Conservation (phyloP, 2,113 vertebrate species). For the Platichthys stellatus region DNA sequence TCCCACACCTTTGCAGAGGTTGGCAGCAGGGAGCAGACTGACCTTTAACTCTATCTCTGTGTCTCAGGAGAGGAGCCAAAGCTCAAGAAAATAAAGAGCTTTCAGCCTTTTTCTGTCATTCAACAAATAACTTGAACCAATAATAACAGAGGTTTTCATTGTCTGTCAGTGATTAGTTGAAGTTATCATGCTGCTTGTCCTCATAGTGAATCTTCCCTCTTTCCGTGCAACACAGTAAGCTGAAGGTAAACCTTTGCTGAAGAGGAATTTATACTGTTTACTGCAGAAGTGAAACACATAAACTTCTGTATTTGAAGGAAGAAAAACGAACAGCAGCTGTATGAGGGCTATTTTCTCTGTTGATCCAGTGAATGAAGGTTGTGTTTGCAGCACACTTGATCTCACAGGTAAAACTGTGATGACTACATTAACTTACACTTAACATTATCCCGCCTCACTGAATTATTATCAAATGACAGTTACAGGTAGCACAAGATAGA, state of each 20-base stretch:
- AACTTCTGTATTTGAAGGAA: constrained; percentile 36
- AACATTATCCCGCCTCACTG: constrained; percentile 46
- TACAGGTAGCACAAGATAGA: constrained; percentile 6
- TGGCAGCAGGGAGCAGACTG: constrained; percentile 50
- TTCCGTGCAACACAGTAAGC: background rate
- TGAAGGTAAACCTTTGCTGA: constrained; percentile 41
- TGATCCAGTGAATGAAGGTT: constrained; percentile 46
- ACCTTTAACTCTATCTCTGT: constrained; percentile 71
- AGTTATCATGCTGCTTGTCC: background rate
- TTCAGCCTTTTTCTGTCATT: constrained; percentile 17
- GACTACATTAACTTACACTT: no score
- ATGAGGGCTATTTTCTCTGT: constrained; percentile 24
- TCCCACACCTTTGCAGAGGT: constrained; percentile 69
- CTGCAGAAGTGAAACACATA: constrained; percentile 20
- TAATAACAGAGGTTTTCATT: background rate
- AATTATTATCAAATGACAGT: constrained; percentile 50
- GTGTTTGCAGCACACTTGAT: constrained; percentile 25
- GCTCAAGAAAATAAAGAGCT: constrained; percentile 49
- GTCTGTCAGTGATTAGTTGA: background rate
- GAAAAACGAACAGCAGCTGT: constrained; percentile 56
- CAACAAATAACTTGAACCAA: background rate
- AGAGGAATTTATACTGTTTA: constrained; percentile 50
- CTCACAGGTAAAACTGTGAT: constrained; percentile 28
- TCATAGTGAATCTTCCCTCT: constrained; percentile 9
- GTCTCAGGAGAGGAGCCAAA: constrained; percentile 49